Evolutionary conservation across 2,888 invertebrate genomes (phyloP).

Genomic region (Pseudoips prasinana): DNA sequence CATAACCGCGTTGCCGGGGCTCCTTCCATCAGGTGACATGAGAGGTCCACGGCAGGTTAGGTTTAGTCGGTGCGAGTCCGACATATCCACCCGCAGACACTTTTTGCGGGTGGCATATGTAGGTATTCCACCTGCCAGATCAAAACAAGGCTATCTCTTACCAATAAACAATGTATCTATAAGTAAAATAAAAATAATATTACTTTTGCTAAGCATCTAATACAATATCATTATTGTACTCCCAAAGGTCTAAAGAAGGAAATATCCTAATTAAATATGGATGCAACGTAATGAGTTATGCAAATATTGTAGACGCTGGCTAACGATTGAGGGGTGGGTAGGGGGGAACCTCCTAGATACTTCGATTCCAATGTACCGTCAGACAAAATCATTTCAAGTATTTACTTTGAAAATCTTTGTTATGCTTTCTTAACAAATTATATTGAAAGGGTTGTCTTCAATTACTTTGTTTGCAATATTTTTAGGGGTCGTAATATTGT

Average conservation of each 20-base stretch:
- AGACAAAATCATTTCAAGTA: conserved; percentile 50
- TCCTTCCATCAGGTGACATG: too few species aligned
- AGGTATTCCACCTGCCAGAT: too few species aligned
- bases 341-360: conserved; percentile 24
- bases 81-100: too few species aligned
- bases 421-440: conserved; percentile 45
- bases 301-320: conserved; percentile 71
- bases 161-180: too few species aligned
- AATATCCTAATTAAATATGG: conserved; percentile 79
- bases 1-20: too few species aligned
- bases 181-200: too few species aligned
- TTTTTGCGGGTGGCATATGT: too few species aligned
- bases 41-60: too few species aligned
- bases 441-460: conserved; percentile 39
- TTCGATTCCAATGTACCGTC: conserved; percentile 42
- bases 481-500: conserved; percentile 20
- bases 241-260: conserved; percentile 50
- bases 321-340: conserved; percentile 47
- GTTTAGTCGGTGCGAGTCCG: too few species aligned
- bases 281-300: conserved; percentile 79
- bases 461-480: conserved; percentile 36
- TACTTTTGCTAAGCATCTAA: conserved; percentile 20
- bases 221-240: conserved; percentile 26
- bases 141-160: too few species aligned
- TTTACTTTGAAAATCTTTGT: conserved; percentile 43